Evolutionary conservation across 2,888 invertebrate genomes (phyloP), one percentile per base, ranked within the genome.

Genomic region (Euphydryas editha): DNA sequence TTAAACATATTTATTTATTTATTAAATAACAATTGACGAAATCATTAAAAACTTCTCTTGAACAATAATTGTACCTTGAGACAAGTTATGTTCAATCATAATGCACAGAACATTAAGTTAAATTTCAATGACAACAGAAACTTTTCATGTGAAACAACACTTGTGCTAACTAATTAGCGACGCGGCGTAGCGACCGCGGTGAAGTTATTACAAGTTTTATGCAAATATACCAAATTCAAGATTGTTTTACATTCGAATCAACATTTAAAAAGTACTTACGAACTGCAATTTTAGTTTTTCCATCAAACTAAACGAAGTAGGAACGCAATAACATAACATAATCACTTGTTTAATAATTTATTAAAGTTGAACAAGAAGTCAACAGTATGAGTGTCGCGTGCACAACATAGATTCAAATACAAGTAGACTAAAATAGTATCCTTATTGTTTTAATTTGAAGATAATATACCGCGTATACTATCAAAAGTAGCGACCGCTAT

Each of bases 141-240:
- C 13, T 11, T 20, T 47, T 8, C 17, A 39, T 57, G 57, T 30
- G 24, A 42, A 62, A 20, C 57, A 49, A 21, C 57, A 62, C 62
- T 18, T 62, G 62, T 47, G 63, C 49, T 44, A 63, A 51, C 57
- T 63, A 63, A 63, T 63, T 63, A 63, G 42, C 44, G 20, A 46
- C 36, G 49, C 44, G 20, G 37, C 36, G 49, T 39, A 62, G 24
- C 30, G 51, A 51, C 51, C 51, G 51, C 51, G 24, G 20, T 8
- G 24, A 51, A 51, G 51, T 51, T 51, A 24, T 30, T 24, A 24
- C 15, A 10, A 24, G 51, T 47, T 47, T 18, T 13, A 47, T 24
- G 51, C 51, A 51, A 24, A 51, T 24, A 30, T 21, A 24, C 15
- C 13, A 51, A 51, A 24, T 51, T 51, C 24, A 30, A 24, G 51